Evolutionary conservation across 2,888 invertebrate species (phyloP), one percentile per base, ranked within the genome.

Genomic region (Netelia fuscicornis): DNA sequence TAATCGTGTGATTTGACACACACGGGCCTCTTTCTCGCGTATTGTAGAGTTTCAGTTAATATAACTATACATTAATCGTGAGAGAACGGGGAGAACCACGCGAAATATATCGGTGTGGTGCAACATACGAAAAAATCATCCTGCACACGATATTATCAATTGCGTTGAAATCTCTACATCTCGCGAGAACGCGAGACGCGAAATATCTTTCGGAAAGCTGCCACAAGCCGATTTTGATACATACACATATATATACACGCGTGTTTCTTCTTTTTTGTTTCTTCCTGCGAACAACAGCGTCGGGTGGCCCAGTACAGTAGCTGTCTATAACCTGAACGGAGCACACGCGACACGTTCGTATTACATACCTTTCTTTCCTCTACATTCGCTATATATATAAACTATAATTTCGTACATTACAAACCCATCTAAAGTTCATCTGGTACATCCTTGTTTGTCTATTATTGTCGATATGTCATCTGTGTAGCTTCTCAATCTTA

Each of bases 331-430:
- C 87, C 87, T 87, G 76, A 83, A 74, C 84, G 74, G 75, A 64
- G 77, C 84, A 71, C 84, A 84, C 87, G 86, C 87, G 86, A 83
- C 87, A 87, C 87, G 86, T 87, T 87, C 77, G 83, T 87, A 42
- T n/a, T 48, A 78, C 54, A 72, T 71, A 42, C 30, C 2, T 81
- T 65, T 65, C 62, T 65, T 82, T 67, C 23, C 20, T 62, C 20
- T 20, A 20, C 62, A 0, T 17, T 30, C 48, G 11, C 17, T 23
- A 48, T 48, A 44, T 44, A 44, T 20, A 37, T 10, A 11, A 8
- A 13, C 9, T 48, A 25, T 30, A 48, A 48, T 48, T 48, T 13
- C 48, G 11, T 48, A 48, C 48, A 13, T 48, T 13, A 3, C 48
- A 48, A 48, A 48, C 2, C 3, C 13, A 3, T 48, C 48, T 11